These are phyloP conservation scores for Phengaris alcon DNA, from an alignment of 2,888 invertebrate species.

Conservation along the genomic window DNA sequence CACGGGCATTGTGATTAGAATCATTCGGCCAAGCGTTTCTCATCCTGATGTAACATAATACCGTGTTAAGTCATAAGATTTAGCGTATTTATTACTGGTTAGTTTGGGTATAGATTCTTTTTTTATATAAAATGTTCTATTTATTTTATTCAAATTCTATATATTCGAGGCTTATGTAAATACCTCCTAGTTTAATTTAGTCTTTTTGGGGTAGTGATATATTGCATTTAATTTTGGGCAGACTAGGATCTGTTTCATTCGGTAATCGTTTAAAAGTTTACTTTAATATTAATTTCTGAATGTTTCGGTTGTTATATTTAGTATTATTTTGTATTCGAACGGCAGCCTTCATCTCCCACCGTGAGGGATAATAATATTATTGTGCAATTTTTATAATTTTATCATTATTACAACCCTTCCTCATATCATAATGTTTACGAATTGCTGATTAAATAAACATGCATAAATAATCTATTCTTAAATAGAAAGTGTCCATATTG, in stretches of 20 bases:
- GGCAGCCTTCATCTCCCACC: neutral
- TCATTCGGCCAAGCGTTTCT: conserved; percentile 16
- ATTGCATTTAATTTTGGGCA: conserved; percentile 73
- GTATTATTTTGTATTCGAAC: conserved; percentile 6
- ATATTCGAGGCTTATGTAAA: conserved; percentile 69
- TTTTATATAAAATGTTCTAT: conserved; percentile 51
- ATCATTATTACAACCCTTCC: neutral
- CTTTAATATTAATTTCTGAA: neutral
- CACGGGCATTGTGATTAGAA: conserved; percentile 43
- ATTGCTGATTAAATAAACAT: too few relatives aligned
- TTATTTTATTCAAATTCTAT: conserved; percentile 63
- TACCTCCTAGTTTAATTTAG: conserved; percentile 55
- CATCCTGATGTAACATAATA: conserved; percentile 60
- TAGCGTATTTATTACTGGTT: conserved; percentile 66
- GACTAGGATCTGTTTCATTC: conserved; percentile 35
- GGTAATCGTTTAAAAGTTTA: neutral
- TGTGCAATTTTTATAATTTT: neutral
- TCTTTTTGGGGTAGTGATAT: conserved; percentile 59
- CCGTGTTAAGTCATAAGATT: conserved; percentile 58
- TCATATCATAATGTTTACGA: too few relatives aligned
- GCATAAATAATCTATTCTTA: too few relatives aligned
- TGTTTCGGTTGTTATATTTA: neutral
- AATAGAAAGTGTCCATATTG: neutral
- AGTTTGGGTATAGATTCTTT: conserved; percentile 33
- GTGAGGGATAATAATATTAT: neutral